Conservation (phyloP, 1,140 invertebrate genomes). For the Bombus affinis region DNA sequence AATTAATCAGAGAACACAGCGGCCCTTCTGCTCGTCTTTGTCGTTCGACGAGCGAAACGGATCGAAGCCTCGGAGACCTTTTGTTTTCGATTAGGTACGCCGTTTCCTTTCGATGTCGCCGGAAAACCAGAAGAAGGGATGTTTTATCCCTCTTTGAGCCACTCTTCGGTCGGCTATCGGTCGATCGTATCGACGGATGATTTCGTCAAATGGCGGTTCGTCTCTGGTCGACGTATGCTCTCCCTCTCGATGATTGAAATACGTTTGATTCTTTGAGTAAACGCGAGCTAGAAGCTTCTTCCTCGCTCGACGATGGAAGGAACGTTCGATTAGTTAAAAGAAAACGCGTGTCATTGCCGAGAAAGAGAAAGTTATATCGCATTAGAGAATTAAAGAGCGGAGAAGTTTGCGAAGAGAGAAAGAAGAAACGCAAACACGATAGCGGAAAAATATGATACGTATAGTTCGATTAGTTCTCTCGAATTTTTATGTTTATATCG, state of each 20-base stretch:
- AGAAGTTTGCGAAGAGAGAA: no score
- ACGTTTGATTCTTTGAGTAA: not conserved
- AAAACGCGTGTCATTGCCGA: not conserved
- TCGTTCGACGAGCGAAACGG: slow-evolving; percentile 20
- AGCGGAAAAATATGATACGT: not conserved
- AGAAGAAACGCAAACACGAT: not conserved
- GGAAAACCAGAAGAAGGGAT: slow-evolving; percentile 10
- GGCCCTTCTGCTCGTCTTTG: slow-evolving; percentile 4
- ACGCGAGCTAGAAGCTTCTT: not conserved
- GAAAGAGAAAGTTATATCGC: not conserved
- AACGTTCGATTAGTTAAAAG: slow-evolving; percentile 25
- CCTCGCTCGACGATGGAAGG: not conserved
- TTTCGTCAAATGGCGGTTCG: slow-evolving; percentile 3
- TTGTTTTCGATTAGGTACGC: slow-evolving; percentile 49
- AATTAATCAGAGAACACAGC: slow-evolving; percentile 64
- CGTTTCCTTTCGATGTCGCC: slow-evolving; percentile 25
- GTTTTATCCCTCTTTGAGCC: slow-evolving; percentile 38
- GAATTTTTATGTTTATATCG: not conserved
- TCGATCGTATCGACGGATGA: slow-evolving; percentile 18
- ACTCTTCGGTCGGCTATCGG: not conserved
- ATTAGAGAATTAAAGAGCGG: slow-evolving; percentile 5
- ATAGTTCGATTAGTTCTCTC: not conserved
- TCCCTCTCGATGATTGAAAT: slow-evolving; percentile 23
- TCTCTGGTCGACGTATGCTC: not conserved
- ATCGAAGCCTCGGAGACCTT: slow-evolving; percentile 41